A percentile compares a stretch with the other conserved stretches of the same genome.
Evolutionary conservation across 1,140 invertebrate species (phyloP).

Genomic region (Neodiprion pinetum): DNA sequence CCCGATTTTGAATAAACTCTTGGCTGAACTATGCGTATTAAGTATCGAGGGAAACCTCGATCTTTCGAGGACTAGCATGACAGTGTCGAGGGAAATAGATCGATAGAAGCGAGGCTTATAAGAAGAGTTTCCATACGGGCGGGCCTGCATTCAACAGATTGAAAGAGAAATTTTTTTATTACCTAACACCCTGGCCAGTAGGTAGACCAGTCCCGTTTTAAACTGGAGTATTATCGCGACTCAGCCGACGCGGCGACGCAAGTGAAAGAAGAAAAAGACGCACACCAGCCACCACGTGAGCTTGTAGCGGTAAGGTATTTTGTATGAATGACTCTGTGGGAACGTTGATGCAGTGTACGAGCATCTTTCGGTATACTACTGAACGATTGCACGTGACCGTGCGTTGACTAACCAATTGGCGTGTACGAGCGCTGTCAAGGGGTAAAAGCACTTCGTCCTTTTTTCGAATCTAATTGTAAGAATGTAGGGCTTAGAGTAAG

Average conservation of each 20-base stretch:
- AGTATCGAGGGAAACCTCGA: too few species aligned
- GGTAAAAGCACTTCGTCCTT: not conserved
- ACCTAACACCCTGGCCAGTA: conserved; percentile 36
- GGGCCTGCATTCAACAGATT: conserved; percentile 36
- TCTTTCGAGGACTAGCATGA: too few species aligned
- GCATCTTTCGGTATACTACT: not conserved
- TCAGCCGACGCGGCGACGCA: not conserved
- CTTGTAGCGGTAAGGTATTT: not conserved
- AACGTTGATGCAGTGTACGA: not conserved
- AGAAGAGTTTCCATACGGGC: not conserved
- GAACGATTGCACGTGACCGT: not conserved
- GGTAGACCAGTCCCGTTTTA: conserved; percentile 33
- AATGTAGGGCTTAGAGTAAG: too few species aligned
- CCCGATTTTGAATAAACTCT: too few species aligned
- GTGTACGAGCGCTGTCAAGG: not conserved
- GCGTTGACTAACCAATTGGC: not conserved
- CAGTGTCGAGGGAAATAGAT: not conserved
- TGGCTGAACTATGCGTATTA: too few species aligned
- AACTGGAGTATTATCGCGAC: not conserved
- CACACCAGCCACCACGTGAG: not conserved
- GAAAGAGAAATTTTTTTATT: conserved; percentile 47
- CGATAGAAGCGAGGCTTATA: not conserved
- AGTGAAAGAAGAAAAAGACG: conserved; percentile 2
- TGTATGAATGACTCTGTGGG: conserved; percentile 7
- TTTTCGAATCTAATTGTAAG: too few species aligned